Base-by-base conservation (phyloP, 1,140 invertebrate species). In the Trachymyrmex septentrionalis region DNA sequence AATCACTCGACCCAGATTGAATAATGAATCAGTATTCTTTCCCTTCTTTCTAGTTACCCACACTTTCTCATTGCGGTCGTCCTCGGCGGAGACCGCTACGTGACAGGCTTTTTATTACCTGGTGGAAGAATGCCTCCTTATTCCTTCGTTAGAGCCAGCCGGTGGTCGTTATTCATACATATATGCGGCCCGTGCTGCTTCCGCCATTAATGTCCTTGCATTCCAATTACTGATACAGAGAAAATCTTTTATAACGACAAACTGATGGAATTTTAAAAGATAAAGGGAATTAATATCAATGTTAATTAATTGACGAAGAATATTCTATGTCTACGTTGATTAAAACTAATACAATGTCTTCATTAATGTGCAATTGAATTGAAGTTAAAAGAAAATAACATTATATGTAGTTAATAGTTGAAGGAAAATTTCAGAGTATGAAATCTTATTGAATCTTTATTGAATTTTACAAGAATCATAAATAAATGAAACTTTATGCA, bases 21-120 rank as follows among this genome's bases (percentile, higher is more conserved):
- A 95, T 95, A 95, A 95, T 95, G 94, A 95, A 95, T 95, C 94
- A 95, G 94, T 95, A 94, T 94, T 95, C 93, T 95, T 93, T 94
- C 88, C 91, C 93, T 93, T 94, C 88, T 91, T 92, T 87, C 86
- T 90, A 44, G 50, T 87, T 86, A 88, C 90, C 91, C 87, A 78
- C 87, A 76, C 84, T 72, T 86, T 78, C 63, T 86, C 67, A 85
- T 87, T 71, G 86, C 53, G 86, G 90, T 81, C 86, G 86, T 88
- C 77, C 77, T 86, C 81, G 30, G 7, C 69, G 77, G 50, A 84
- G 75, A 59, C 38, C 64, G 73, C 90, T 94, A 95, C 94, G 94
- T 95, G 94, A 95, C 94, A 92, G 90, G 89, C 92, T 94, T 95
- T 94, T 94, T 94, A 93, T 93, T 92, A 91, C 86, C 87, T 84